Percentiles rank a stretch among this genome's conserved stretches.
These are phyloP conservation scores for Phodopus roborovskii DNA, from an alignment of 2,113 vertebrate genomes.

Conservation along the genomic window DNA sequence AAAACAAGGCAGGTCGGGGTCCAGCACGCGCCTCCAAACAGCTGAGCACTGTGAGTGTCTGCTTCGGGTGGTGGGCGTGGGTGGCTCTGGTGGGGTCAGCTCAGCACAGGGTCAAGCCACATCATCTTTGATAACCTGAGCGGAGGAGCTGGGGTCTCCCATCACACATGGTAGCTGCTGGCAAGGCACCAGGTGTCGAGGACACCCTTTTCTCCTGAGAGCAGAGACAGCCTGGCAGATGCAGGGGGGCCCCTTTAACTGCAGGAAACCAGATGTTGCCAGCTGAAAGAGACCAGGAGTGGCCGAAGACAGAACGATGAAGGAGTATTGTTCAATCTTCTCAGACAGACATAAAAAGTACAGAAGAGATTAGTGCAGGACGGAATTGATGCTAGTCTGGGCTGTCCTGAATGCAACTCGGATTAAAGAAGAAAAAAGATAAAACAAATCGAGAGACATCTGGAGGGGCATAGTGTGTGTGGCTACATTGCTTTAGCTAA, in stretches of 20 bases:
- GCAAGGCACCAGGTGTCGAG: neutral
- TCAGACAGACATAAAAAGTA: constrained; percentile 60
- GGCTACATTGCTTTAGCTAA: neutral
- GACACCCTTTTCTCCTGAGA: neutral
- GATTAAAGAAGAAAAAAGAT: neutral
- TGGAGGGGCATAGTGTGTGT: neutral
- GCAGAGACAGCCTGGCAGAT: neutral
- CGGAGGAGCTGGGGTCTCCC: neutral
- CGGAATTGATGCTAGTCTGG: constrained; percentile 47
- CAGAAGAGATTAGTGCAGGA: constrained; percentile 57
- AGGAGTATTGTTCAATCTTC: constrained; percentile 73
- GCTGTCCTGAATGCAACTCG: constrained; percentile 68
- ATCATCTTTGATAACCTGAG: neutral
- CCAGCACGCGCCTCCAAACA: neutral
- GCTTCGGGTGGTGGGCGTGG: accelerated
- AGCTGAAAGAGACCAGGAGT: constrained; percentile 25
- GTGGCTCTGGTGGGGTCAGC: neutral
- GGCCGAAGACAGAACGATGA: constrained; percentile 62
- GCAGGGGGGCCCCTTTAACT: constrained; percentile 3
- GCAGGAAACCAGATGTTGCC: constrained; percentile 62
- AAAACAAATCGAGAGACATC: neutral
- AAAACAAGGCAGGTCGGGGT: neutral
- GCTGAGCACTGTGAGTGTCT: neutral
- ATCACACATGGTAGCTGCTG: neutral
- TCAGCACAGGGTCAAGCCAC: neutral